Percentiles rank a stretch among this genome's conserved stretches.
These are phyloP conservation scores for Ara ararauna DNA, from an alignment of 2,797 vertebrate genomes.

Conservation along the genomic window DNA sequence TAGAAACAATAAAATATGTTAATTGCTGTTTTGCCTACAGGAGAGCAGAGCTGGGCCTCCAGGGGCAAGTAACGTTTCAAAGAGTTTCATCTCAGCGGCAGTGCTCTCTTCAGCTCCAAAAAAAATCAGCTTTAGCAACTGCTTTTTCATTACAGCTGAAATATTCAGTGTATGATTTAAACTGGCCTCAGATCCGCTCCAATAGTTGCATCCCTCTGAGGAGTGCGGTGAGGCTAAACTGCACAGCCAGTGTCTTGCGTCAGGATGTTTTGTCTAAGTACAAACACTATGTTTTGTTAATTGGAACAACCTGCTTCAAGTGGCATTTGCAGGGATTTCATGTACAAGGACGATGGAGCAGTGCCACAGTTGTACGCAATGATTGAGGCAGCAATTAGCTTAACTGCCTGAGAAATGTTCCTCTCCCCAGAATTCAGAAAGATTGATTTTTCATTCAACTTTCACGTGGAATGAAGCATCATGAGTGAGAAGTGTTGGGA, in stretches of 20 bases:
- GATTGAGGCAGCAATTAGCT: neutral
- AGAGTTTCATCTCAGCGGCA: neutral
- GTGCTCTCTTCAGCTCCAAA: neutral
- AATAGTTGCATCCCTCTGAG: accelerated
- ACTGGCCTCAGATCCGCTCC: neutral
- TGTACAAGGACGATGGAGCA: neutral
- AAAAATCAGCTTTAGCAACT: neutral
- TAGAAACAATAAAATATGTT: conserved; percentile 8
- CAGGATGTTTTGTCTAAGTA: conserved; percentile 5
- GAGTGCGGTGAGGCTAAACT: neutral
- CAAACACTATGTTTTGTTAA: neutral
- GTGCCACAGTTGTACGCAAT: accelerated
- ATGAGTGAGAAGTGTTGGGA: neutral
- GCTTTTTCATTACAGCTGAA: neutral
- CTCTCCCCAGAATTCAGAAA: neutral
- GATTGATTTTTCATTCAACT: neutral
- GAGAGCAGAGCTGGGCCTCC: neutral
- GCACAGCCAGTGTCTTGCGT: neutral
- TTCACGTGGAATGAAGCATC: neutral
- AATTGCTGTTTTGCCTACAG: neutral
- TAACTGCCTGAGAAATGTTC: accelerated
- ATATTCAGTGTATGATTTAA: neutral
- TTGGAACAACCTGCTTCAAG: neutral
- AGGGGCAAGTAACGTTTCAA: neutral
- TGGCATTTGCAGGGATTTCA: neutral